Conservation (phyloP, 2,113 vertebrate genomes). For the Pomatorhinus ruficollis region DNA sequence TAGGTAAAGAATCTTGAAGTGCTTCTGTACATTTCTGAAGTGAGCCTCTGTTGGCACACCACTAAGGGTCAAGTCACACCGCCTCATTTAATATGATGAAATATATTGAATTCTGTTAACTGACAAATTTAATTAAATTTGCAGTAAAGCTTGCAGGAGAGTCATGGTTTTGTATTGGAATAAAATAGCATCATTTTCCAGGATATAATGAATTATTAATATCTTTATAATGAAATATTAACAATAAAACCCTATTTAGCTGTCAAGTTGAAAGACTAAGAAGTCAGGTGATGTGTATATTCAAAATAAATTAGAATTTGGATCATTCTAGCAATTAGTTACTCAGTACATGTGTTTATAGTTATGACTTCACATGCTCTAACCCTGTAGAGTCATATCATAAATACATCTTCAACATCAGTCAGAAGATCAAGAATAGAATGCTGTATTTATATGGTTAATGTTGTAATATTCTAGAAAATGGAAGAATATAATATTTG, state of each 20-base stretch:
- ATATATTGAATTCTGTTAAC: neutral
- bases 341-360: neutral
- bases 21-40: neutral
- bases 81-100: neutral
- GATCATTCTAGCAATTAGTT: neutral
- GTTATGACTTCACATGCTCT: neutral
- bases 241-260: neutral
- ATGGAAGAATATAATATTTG: neutral
- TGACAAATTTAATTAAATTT: neutral
- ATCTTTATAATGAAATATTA: neutral
- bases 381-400: neutral
- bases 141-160: neutral
- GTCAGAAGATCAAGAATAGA: neutral
- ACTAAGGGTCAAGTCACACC: neutral
- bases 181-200: neutral
- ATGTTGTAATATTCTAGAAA: neutral
- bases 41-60: neutral
- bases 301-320: neutral
- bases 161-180: neutral
- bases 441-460: neutral
- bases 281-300: neutral
- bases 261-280: neutral
- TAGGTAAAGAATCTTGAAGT: neutral
- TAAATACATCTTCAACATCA: neutral
- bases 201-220: neutral